A percentile compares a stretch with the other conserved stretches of the same genome.
Conservation (phyloP, 1,140 invertebrate species). For the Hirudo medicinalis region DNA sequence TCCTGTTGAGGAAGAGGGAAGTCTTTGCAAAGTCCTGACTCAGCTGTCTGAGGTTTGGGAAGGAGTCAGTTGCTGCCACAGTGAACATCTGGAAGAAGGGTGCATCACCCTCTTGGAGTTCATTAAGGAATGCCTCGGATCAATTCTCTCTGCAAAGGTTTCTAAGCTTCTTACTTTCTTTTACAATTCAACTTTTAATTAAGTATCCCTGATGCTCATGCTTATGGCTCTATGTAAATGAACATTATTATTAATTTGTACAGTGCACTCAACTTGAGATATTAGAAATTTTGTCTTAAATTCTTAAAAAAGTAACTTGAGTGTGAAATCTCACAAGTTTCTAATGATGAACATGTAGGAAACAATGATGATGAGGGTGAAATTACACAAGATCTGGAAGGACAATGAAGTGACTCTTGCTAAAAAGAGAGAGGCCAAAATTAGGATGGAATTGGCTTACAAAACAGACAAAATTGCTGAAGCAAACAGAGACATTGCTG, state of each 20-base stretch:
- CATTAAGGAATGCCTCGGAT: conserved; percentile 82
- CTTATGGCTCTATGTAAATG: too few species aligned
- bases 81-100: conserved; percentile 85
- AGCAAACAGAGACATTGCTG: conserved; percentile 74
- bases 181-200: too few species aligned
- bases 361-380: conserved; percentile 91
- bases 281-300: too few species aligned
- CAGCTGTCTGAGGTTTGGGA: conserved; percentile 82
- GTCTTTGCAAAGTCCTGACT: conserved; percentile 73
- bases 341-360: conserved; percentile 46
- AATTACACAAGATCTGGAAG: conserved; percentile 95
- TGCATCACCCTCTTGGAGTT: conserved; percentile 83
- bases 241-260: too few species aligned
- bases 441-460: conserved; percentile 73
- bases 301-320: too few species aligned
- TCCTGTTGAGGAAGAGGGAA: conserved; percentile 85
- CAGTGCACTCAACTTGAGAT: too few species aligned
- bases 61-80: conserved; percentile 51
- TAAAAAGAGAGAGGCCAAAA: conserved; percentile 88
- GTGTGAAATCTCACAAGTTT: too few species aligned
- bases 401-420: conserved; percentile 84
- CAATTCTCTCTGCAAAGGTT: conserved; percentile 77
- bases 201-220: too few species aligned
- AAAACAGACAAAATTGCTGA: conserved; percentile 74
- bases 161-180: too few species aligned